Percentiles rank a stretch among this genome's conserved stretches.
Evolutionary conservation across 2,113 vertebrate species (phyloP).

Genomic region (Amblyornis subalaris): DNA sequence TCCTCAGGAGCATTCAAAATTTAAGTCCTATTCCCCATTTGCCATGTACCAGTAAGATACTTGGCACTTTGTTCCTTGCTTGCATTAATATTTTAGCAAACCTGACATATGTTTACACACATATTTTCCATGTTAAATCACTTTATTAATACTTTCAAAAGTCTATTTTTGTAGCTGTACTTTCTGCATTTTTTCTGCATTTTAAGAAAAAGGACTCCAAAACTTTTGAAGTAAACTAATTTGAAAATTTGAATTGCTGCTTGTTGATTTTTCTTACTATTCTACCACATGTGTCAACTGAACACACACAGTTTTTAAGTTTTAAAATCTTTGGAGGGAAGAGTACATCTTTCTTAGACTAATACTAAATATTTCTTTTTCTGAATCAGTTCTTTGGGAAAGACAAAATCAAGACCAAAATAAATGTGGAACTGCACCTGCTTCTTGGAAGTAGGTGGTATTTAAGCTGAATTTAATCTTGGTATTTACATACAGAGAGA

Average conservation of each 20-base stretch:
- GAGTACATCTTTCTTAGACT: background rate
- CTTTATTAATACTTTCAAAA: background rate
- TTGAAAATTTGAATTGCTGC: background rate
- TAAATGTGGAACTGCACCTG: background rate
- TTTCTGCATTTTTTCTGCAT: background rate
- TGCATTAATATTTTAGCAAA: background rate
- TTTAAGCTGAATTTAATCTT: constrained; percentile 35
- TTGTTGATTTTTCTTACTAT: background rate
- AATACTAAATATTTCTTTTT: background rate
- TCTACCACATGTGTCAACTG: background rate
- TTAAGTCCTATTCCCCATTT: background rate
- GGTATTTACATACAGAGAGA: background rate
- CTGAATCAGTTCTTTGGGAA: background rate
- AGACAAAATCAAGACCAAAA: background rate
- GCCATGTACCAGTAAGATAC: background rate
- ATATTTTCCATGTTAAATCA: background rate
- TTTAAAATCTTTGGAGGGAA: background rate
- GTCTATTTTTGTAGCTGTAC: background rate
- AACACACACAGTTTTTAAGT: background rate
- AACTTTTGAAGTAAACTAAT: background rate
- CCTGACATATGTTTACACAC: background rate
- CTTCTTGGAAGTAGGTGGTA: background rate
- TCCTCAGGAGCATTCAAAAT: background rate
- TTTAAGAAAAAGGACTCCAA: background rate
- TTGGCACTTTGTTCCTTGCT: background rate